Evolutionary conservation across 2,113 vertebrate species (phyloP).

Genomic region (Pseudorectes ferrugineus): DNA sequence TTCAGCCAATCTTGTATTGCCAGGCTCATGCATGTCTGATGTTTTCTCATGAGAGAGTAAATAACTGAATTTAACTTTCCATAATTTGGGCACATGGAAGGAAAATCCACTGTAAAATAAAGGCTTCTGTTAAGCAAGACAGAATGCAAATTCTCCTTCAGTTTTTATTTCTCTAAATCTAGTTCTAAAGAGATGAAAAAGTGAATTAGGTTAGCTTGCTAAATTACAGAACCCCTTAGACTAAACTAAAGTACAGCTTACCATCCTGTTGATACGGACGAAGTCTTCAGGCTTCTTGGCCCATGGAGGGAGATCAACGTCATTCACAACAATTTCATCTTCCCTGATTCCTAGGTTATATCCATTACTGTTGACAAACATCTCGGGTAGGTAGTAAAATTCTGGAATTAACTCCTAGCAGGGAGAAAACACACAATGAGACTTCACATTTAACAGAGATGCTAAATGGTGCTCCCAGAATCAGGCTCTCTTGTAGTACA

Average conservation of each 20-base stretch:
- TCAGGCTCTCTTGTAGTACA: not conserved
- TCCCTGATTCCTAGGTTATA: conserved; percentile 90
- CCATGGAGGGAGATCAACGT: conserved; percentile 93
- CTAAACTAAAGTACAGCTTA: conserved; percentile 61
- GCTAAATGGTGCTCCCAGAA: not conserved
- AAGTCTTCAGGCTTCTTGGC: conserved; percentile 96
- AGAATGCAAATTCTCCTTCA: not conserved
- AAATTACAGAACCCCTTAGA: not conserved
- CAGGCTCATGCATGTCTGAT: not conserved
- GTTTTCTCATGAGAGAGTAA: not conserved
- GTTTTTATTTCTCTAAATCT: not conserved
- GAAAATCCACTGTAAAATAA: not conserved
- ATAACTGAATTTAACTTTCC: not conserved
- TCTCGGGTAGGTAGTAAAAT: conserved; percentile 97
- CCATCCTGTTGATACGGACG: conserved; percentile 96
- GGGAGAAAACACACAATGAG: conserved; percentile 1
- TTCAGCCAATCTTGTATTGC: not conserved
- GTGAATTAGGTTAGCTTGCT: not conserved
- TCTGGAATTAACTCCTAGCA: conserved; percentile 92
- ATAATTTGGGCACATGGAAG: not conserved
- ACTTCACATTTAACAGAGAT: not conserved
- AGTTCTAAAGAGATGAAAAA: not conserved
- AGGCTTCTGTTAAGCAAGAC: not conserved
- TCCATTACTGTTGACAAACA: conserved; percentile 96
- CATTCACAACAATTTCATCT: conserved; percentile 83